phyloP scores from a whole-genome alignment of 2,113 vertebrate genomes.

The Chaetorhynchus papuensis region DNA sequence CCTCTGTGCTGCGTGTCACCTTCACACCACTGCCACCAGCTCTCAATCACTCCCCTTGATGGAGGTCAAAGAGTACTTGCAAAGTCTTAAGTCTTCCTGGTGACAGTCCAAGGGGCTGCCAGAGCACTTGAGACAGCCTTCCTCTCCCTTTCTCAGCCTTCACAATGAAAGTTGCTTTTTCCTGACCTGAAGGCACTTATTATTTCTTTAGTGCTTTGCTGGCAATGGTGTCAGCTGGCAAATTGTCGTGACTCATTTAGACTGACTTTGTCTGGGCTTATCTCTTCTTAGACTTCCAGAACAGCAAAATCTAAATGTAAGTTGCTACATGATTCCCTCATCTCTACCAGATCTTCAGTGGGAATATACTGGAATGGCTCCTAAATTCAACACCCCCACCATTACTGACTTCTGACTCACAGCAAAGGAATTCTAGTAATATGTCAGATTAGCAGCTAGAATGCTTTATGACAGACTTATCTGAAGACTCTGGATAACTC shows the following conservation, averaged over 20 bases:
- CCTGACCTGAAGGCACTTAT: background rate
- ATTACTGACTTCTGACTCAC: background rate
- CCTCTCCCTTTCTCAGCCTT: background rate
- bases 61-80: background rate
- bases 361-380: background rate
- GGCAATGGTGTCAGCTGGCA: background rate
- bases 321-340: background rate
- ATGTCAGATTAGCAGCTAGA: background rate
- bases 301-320: background rate
- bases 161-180: background rate
- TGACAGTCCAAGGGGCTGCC: background rate
- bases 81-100: constrained; percentile 1
- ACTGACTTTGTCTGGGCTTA: background rate
- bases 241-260: background rate
- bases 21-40: background rate
- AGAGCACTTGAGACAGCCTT: background rate
- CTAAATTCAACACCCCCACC: background rate
- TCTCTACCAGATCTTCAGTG: background rate
- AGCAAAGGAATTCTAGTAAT: background rate
- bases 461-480: background rate
- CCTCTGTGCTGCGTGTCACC: background rate
- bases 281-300: background rate
- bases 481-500: background rate
- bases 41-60: background rate
- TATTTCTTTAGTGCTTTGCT: background rate